Conservation (phyloP, 1,140 invertebrate genomes). For the Neodiprion virginianus region DNA sequence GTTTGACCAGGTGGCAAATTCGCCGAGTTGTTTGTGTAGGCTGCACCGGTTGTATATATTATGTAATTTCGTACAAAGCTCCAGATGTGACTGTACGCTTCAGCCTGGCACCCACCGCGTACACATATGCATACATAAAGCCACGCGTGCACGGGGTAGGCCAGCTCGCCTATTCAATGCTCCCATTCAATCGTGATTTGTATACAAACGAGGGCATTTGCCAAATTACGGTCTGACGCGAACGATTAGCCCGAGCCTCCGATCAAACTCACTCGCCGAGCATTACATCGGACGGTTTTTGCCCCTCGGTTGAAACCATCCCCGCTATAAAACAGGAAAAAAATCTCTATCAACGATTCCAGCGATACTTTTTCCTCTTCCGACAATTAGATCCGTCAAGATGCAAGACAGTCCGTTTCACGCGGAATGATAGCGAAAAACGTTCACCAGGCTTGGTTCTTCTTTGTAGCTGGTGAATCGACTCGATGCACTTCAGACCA, state of each 20-base stretch:
- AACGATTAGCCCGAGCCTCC: conserved; percentile 27
- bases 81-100: not conserved
- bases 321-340: not conserved
- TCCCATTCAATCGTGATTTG: conserved; percentile 26
- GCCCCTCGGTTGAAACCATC: not conserved
- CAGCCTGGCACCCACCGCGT: not conserved
- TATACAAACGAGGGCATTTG: conserved; percentile 25
- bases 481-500: too few species aligned
- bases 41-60: too few species aligned
- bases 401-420: too few species aligned
- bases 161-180: not conserved
- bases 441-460: too few species aligned
- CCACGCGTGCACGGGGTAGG: not conserved
- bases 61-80: too few species aligned
- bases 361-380: too few species aligned
- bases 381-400: too few species aligned
- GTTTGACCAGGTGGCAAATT: too few species aligned
- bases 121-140: not conserved
- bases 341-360: too few species aligned
- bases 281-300: not conserved
- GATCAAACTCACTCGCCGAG: not conserved
- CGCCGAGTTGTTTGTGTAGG: too few species aligned
- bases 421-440: too few species aligned
- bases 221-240: conserved; percentile 32
- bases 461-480: too few species aligned